Conservation (phyloP, 1,140 invertebrate genomes). For the Monochamus saltuarius region DNA sequence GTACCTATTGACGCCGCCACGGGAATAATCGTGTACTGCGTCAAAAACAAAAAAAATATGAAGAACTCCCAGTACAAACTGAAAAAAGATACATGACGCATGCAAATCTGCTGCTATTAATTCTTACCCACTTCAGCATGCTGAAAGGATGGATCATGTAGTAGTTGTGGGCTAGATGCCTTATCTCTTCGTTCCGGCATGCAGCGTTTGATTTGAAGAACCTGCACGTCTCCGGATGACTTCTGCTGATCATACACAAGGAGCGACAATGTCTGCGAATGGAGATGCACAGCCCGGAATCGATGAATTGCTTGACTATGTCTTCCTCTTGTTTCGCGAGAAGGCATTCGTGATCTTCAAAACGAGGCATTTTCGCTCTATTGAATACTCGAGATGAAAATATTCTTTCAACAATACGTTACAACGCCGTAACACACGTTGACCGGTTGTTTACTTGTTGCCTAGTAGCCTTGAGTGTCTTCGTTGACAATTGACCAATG, state of each 20-base stretch:
- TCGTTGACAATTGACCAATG: no score
- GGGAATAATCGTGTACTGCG: no score
- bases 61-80: conserved; percentile 22
- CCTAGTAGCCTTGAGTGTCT: no score
- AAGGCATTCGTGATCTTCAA: not conserved
- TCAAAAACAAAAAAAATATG: not conserved
- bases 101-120: not conserved
- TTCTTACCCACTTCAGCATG: conserved; percentile 12
- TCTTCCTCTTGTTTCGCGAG: not conserved
- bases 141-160: conserved; percentile 33
- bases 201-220: conserved; percentile 28
- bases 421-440: no score
- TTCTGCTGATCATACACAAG: conserved; percentile 24
- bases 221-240: conserved; percentile 26
- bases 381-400: no score
- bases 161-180: conserved; percentile 17
- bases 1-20: no score
- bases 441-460: no score
- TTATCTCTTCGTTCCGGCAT: conserved; percentile 28
- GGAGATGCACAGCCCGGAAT: conserved; percentile 29
- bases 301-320: conserved; percentile 21
- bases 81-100: conserved; percentile 12
- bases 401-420: no score
- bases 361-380: not conserved
- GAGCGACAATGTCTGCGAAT: conserved; percentile 20